phyloP scores from a whole-genome alignment of 2,113 vertebrate species.

The Salminus brasiliensis region DNA sequence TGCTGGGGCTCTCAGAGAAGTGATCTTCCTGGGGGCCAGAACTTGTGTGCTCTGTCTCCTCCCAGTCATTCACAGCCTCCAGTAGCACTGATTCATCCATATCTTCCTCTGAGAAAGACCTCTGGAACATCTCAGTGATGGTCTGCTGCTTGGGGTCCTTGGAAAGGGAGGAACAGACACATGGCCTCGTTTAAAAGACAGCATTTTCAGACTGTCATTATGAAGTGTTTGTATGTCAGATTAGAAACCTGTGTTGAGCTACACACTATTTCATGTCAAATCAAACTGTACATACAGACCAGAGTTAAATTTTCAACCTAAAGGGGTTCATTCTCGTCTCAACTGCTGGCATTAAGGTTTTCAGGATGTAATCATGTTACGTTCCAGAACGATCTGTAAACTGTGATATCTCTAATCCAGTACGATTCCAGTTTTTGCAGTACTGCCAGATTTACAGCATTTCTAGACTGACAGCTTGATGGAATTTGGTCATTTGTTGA shows the following conservation, averaged over 20 bases:
- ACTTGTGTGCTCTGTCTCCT: slow-evolving; percentile 59
- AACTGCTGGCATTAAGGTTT: background rate
- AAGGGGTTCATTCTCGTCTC: background rate
- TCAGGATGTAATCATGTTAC: background rate
- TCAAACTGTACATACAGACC: too few relatives aligned
- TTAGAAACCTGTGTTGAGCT: too few relatives aligned
- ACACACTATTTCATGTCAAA: too few relatives aligned
- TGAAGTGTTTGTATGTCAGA: too few relatives aligned
- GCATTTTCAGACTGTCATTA: too few relatives aligned
- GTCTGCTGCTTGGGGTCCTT: slow-evolving; percentile 81
- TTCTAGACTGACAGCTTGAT: background rate
- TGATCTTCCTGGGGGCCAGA: slow-evolving; percentile 16
- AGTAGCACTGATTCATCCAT: slow-evolving; percentile 73
- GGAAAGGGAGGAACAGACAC: background rate
- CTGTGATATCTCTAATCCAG: background rate
- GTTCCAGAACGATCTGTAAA: background rate
- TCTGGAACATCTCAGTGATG: slow-evolving; percentile 87
- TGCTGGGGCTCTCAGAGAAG: slow-evolving; percentile 59
- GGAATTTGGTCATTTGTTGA: too few relatives aligned
- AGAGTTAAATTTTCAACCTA: background rate
- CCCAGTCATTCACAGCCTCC: slow-evolving; percentile 77
- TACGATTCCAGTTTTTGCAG: background rate
- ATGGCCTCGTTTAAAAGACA: too few relatives aligned
- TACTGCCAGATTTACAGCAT: background rate
- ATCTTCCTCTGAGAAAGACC: slow-evolving; percentile 75